phyloP scores from a whole-genome alignment of 2,888 invertebrate genomes.

The Pachydiplax longipennis region DNA sequence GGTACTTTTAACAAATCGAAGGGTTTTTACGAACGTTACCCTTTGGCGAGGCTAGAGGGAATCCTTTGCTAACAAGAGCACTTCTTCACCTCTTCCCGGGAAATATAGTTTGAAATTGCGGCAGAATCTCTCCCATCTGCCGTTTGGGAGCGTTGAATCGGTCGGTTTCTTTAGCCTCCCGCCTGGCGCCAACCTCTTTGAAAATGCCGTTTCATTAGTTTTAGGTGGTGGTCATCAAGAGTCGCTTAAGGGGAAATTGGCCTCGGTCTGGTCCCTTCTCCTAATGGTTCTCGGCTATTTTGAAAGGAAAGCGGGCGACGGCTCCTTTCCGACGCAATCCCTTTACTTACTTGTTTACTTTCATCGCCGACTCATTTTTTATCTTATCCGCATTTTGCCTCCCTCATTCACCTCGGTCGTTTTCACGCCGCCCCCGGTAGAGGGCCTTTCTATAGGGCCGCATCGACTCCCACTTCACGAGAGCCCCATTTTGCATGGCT shows the following conservation, averaged over 20 bases:
- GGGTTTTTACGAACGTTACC: no score
- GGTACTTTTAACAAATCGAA: no score
- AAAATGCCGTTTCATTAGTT: conserved; percentile 42
- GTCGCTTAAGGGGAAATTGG: conserved; percentile 45
- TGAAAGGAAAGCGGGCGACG: neutral
- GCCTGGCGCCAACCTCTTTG: conserved; percentile 37
- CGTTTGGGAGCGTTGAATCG: neutral
- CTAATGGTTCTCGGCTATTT: conserved; percentile 33
- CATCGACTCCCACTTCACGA: no score
- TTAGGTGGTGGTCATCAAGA: conserved; percentile 41
- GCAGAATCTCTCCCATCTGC: no score
- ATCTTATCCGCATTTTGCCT: neutral
- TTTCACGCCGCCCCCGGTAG: neutral
- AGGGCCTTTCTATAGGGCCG: no score
- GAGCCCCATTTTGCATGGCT: no score
- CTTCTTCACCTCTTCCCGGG: no score
- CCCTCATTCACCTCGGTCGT: neutral
- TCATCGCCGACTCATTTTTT: neutral
- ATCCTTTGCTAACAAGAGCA: no score
- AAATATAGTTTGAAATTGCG: no score
- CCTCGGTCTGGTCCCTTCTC: neutral
- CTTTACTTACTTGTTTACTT: neutral
- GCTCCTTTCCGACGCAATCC: neutral
- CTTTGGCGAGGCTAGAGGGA: neutral
- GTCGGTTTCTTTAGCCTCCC: conserved; percentile 11